These are phyloP conservation scores for Colletes collaris DNA, from an alignment of 2,888 invertebrate genomes.

Conservation along the genomic window DNA sequence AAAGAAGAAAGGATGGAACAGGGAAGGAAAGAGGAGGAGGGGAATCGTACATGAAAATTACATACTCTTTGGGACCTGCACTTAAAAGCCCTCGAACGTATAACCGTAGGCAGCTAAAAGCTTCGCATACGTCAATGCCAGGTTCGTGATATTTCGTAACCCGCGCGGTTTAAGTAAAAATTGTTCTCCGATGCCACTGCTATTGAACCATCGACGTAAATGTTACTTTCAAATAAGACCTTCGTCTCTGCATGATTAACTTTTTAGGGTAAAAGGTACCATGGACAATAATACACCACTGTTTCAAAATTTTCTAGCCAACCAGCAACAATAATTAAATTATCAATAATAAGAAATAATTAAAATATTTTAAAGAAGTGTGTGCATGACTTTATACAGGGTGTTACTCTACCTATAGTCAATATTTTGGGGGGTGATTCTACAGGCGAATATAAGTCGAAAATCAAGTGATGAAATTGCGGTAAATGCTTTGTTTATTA, in stretches of 20 bases:
- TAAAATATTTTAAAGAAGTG: too few relatives aligned
- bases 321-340: too few relatives aligned
- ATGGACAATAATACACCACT: too few relatives aligned
- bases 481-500: too few relatives aligned
- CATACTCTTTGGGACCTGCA: conserved; percentile 68
- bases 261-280: too few relatives aligned
- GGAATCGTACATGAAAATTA: conserved; percentile 72
- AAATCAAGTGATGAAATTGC: too few relatives aligned
- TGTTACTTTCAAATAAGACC: background rate
- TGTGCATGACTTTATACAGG: too few relatives aligned
- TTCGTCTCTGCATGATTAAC: background rate
- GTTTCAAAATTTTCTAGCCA: too few relatives aligned
- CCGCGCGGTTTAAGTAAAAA: conserved; percentile 24
- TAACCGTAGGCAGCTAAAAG: conserved; percentile 69
- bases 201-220: background rate
- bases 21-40: conserved; percentile 35
- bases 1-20: conserved; percentile 47
- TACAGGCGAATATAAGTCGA: too few relatives aligned
- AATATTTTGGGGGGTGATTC: too few relatives aligned
- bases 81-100: conserved; percentile 69
- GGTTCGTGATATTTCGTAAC: conserved; percentile 64
- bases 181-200: conserved; percentile 6
- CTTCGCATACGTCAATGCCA: conserved; percentile 69
- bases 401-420: too few relatives aligned
- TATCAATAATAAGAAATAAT: too few relatives aligned